phyloP scores from a whole-genome alignment of 2,888 invertebrate genomes.

The Cosmorhoe ocellata region DNA sequence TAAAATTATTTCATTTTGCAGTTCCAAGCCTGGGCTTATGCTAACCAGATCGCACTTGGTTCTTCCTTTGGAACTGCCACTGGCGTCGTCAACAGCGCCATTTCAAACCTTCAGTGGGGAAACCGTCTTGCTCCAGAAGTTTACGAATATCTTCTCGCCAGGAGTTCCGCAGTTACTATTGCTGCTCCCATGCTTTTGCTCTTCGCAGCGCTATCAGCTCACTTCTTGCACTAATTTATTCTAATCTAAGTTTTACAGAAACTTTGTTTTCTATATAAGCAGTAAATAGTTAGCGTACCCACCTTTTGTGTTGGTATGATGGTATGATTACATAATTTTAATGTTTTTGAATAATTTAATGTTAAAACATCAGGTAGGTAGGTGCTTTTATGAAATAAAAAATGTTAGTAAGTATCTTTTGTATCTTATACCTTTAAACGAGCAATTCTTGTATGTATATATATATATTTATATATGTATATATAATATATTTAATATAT shows the following conservation, averaged over 20 bases:
- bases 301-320: slow-evolving; percentile 18
- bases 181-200: slow-evolving; percentile 53
- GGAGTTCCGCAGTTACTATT: slow-evolving; percentile 48
- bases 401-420: no score
- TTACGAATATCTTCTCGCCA: slow-evolving; percentile 41
- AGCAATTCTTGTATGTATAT: no score
- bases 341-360: background rate
- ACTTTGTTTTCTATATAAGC: slow-evolving; percentile 10
- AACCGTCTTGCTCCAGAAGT: slow-evolving; percentile 51
- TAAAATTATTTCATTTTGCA: slow-evolving; percentile 33
- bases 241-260: slow-evolving; percentile 12
- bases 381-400: no score
- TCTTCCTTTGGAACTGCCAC: slow-evolving; percentile 49
- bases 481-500: no score
- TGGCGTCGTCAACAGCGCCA: slow-evolving; percentile 46
- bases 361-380: no score
- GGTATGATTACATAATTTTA: slow-evolving; percentile 6
- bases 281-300: slow-evolving; percentile 16
- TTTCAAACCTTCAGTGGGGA: slow-evolving; percentile 63
- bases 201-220: slow-evolving; percentile 46
- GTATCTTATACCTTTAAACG: no score
- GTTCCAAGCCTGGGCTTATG: slow-evolving; percentile 68
- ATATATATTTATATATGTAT: no score
- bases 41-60: slow-evolving; percentile 50
- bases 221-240: slow-evolving; percentile 48